Conservation (phyloP, 2,888 invertebrate genomes). For the Leptinotarsa rubiginosa region DNA sequence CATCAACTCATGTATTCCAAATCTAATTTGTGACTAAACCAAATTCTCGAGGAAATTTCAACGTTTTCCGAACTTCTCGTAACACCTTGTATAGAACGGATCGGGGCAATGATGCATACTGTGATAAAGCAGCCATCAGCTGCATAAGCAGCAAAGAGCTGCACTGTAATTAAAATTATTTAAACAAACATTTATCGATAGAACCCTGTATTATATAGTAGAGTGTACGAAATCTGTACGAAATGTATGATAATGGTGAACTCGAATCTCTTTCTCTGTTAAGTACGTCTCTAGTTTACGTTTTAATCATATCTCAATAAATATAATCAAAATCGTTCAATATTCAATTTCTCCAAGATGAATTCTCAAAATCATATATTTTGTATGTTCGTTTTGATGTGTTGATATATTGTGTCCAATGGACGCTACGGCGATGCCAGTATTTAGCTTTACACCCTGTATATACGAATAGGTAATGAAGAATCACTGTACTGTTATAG, state of each 20-base stretch:
- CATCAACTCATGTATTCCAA: no score
- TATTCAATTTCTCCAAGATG: not conserved
- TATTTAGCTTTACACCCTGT: constrained; percentile 63
- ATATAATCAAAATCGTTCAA: not conserved
- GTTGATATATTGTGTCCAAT: constrained; percentile 58
- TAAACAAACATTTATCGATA: constrained; percentile 49
- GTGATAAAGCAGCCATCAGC: constrained; percentile 67
- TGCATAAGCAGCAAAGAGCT: constrained; percentile 61
- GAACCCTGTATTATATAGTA: constrained; percentile 58
- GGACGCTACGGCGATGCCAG: constrained; percentile 63
- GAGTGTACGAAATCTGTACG: constrained; percentile 55
- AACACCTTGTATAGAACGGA: constrained; percentile 56
- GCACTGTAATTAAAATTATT: constrained; percentile 57
- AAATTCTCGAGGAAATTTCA: not conserved
- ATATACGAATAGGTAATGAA: constrained; percentile 42
- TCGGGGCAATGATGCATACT: constrained; percentile 67
- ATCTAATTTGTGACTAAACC: no score
- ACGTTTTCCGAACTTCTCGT: constrained; percentile 19
- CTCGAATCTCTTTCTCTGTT: constrained; percentile 37
- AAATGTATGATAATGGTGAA: constrained; percentile 36
- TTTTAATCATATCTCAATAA: constrained; percentile 17
- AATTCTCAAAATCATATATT: constrained; percentile 22
- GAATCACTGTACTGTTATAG: constrained; percentile 63
- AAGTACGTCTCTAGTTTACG: not conserved
- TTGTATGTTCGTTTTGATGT: constrained; percentile 45